phyloP scores from a whole-genome alignment of 2,888 invertebrate genomes.

The Polydrusus tereticollis region DNA sequence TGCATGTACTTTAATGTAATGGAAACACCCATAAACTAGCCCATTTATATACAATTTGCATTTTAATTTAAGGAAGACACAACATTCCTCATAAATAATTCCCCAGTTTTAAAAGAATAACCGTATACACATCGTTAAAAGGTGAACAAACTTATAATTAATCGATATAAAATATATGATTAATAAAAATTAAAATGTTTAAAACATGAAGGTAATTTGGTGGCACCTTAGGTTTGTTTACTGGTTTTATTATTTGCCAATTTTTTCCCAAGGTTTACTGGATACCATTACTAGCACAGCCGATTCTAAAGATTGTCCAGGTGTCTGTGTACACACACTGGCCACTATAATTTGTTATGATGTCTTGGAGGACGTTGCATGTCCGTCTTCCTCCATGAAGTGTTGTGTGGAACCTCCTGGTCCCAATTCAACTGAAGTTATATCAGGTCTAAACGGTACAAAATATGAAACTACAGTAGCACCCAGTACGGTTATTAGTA shows the following conservation, averaged over 20 bases:
- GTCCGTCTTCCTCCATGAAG: conserved; percentile 85
- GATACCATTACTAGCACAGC: conserved; percentile 89
- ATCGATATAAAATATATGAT: conserved; percentile 19
- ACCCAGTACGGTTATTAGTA: conserved; percentile 59
- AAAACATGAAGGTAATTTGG: conserved; percentile 1
- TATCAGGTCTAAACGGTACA: conserved; percentile 46
- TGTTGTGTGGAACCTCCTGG: conserved; percentile 85
- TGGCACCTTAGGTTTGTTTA: too few relatives aligned
- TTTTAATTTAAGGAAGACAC: conserved; percentile 35
- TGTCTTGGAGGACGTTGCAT: conserved; percentile 85
- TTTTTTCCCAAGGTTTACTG: conserved; percentile 74
- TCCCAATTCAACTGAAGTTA: conserved; percentile 67
- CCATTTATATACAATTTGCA: conserved; percentile 20
- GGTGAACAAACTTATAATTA: conserved; percentile 43
- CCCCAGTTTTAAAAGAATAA: conserved; percentile 42
- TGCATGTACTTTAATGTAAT: conserved; percentile 10
- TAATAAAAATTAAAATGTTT: conserved; percentile 24
- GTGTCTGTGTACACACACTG: conserved; percentile 87
- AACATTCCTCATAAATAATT: conserved; percentile 44
- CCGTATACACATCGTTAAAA: conserved; percentile 42
- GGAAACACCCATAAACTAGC: background rate
- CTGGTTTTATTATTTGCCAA: too few relatives aligned
- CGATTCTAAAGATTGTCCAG: conserved; percentile 89
- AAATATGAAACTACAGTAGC: conserved; percentile 61
- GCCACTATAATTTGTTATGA: conserved; percentile 89